Base-by-base conservation (phyloP, 2,797 vertebrate species). In the Neoniphon sammara region DNA sequence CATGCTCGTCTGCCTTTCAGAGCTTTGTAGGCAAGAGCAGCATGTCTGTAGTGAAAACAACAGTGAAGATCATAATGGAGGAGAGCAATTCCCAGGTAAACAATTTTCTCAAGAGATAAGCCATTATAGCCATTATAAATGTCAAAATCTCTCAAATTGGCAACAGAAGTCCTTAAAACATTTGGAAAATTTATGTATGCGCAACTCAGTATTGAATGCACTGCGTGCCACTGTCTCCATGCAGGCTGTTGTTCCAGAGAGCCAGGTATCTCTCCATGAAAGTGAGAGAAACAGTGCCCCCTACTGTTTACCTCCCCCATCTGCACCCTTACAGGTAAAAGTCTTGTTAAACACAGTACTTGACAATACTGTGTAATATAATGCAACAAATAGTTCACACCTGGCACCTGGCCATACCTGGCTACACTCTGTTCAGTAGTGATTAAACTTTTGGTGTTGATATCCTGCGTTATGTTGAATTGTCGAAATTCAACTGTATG, bases 211-310 rank as follows among this genome's bases (percentile, higher is more conserved):
- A 30, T 58, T 58, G 2, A 20, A 17, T 60, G 55, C 25, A 34
- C 34, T 59, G 5, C 5, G 60, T 55, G 3, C 21, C 10, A 9
- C 21, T 31, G 9, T 36, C 47, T 84, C 53, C 44, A 20, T 84
- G 2, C 75, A 98, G 97, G 87, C 93, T 80, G 34, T 95, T 56
- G 92, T 98, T 78, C 95, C 96, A 89, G 97, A 98, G 91, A 98
- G 95, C 87, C 97, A 97, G 66, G 20, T 86, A 36, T 87, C 94
- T 30, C 87, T 87, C 2, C 53, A 88, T 82, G 87, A 91, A 78
- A 93, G 86, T 77, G 75, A 84, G 58, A 91, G 87, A 84, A 92
- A 80, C 55, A 88, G 91, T 46, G 63, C 18, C 3, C 25, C 66
- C 14, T 70, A 20, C n/a, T 44, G 53, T 63, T 31, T 84, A 17